Conservation (phyloP, 2,113 vertebrate species). For the Eclectus roratus region DNA sequence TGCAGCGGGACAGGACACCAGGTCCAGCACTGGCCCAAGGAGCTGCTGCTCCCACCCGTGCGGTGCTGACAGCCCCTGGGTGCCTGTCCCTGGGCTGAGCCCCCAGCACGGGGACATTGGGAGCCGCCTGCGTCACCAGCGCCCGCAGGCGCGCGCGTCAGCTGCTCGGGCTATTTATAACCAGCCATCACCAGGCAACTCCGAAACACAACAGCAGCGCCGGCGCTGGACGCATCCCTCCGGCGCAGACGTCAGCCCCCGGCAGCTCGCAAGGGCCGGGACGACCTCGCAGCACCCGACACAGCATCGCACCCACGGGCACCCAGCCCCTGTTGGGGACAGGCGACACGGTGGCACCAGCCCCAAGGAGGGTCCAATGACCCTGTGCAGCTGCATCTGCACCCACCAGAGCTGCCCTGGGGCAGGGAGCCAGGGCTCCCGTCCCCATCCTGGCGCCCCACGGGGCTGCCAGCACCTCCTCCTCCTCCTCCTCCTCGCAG, state of each 20-base stretch:
- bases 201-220: slow-evolving; percentile 73
- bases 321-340: background rate
- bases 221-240: slow-evolving; percentile 2
- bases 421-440: slow-evolving; percentile 9
- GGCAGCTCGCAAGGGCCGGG: slow-evolving; percentile 16
- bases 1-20: accelerated
- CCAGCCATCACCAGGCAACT: slow-evolving; percentile 69
- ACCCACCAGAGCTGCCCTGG: background rate
- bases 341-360: background rate
- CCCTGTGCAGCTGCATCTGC: background rate
- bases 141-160: slow-evolving; percentile 15
- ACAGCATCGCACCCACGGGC: background rate
- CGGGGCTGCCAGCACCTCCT: background rate
- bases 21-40: accelerated
- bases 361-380: accelerated
- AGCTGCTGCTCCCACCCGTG: background rate
- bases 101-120: background rate
- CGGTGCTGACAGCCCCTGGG: background rate
- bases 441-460: background rate
- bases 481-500: background rate
- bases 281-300: background rate
- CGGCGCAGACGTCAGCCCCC: background rate
- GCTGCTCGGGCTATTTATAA: slow-evolving; percentile 78
- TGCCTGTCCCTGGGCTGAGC: background rate
- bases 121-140: slow-evolving; percentile 9